Base-by-base conservation (phyloP, 2,888 invertebrate species). In the Nezara viridula region DNA sequence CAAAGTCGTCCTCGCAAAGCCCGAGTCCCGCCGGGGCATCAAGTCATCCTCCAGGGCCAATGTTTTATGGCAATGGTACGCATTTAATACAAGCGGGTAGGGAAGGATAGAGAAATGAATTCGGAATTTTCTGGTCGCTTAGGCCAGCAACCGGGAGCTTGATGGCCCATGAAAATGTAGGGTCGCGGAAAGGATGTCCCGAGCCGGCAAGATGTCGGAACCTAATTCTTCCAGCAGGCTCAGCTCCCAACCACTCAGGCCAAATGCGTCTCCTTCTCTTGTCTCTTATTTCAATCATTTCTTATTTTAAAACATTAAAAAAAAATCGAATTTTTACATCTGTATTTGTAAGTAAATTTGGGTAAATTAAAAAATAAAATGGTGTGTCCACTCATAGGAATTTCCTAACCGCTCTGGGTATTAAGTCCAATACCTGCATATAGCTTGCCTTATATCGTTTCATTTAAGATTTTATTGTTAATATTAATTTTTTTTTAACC, bases 91-190 rank as follows among this genome's bases (percentile, higher is more conserved):
- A 55, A 52, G 52, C 14, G 55, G 37, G 50, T 16, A 37, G 86
- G 86, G 86, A 50, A 47, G 37, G 86, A 86, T 86, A 86, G 86
- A 86, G 86, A 86, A 86, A 86, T 86, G 86, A 86, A 86, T 86
- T 86, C 52, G 87, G 87, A 87, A 87, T 87, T 87, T 87, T 87
- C 87, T 87, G 87, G 87, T 87, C 87, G 87, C 87, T 87, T 87
- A 87, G 87, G 55, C 66, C 52, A 40, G 55, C 55, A 40, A n/a
- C 66, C 52, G 87, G 87, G 60, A 37, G 77, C 77, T 87, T 87
- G 87, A 87, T 87, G 87, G 87, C 40, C 87, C 87, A 87, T 87
- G 87, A 87, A 87, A 87, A 87, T 87, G 87, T 87, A 27, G 55
- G 87, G 60, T 60, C n/a, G 60, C 24, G 37, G 37, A 19, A 7